phyloP scores from a whole-genome alignment of 2,888 invertebrate genomes.

The Lepidonotus clava region DNA sequence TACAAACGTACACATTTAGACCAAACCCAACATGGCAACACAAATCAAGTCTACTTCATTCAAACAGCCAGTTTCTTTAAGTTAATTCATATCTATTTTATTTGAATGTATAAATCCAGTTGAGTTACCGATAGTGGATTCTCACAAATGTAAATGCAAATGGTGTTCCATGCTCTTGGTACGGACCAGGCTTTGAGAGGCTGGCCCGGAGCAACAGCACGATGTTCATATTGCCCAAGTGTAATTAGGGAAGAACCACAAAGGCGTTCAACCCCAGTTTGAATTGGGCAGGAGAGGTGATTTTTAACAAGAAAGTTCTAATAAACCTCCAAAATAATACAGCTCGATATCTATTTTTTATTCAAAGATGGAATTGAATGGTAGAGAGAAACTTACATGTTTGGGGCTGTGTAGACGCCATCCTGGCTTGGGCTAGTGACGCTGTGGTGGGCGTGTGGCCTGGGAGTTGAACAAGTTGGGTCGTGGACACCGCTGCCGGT shows the following conservation, averaged over 20 bases:
- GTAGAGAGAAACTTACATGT: conserved; percentile 16
- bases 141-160: no score
- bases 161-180: neutral
- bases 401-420: neutral
- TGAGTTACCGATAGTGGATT: no score
- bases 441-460: conserved; percentile 53
- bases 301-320: neutral
- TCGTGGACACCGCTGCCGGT: conserved; percentile 53
- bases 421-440: conserved; percentile 5
- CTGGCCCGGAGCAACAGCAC: neutral
- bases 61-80: no score
- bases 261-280: neutral
- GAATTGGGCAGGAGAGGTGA: neutral
- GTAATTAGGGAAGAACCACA: neutral
- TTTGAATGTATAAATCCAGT: no score
- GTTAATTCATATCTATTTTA: no score
- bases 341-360: no score
- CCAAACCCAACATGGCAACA: no score
- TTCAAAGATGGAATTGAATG: no score
- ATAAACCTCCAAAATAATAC: no score
- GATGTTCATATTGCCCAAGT: conserved; percentile 20
- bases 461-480: conserved; percentile 59
- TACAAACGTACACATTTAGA: no score
- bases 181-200: neutral
- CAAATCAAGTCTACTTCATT: no score